Evolutionary conservation across 2,797 vertebrate species (phyloP).

Genomic region (Pseudochirops cupreus): DNA sequence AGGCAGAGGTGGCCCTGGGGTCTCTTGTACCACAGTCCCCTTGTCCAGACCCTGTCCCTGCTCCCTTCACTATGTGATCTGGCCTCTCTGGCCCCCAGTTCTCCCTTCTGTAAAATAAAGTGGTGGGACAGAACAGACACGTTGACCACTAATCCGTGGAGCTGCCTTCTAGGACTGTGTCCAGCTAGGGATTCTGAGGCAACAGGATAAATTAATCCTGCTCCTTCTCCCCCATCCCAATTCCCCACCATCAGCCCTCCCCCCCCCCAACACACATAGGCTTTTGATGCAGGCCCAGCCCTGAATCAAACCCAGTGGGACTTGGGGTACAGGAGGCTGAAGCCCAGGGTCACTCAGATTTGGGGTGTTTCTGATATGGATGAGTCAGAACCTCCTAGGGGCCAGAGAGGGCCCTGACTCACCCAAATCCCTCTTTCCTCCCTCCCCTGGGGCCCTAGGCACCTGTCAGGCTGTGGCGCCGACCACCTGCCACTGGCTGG

Average conservation of each 20-base stretch:
- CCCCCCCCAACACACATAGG: background rate
- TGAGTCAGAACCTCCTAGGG: background rate
- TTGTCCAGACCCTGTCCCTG: background rate
- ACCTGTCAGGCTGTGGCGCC: constrained; percentile 72
- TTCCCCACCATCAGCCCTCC: background rate
- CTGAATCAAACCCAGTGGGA: background rate
- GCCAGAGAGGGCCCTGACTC: background rate
- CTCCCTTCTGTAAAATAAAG: background rate
- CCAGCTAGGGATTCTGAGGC: background rate
- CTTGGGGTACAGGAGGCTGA: background rate
- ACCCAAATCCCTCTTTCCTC: background rate
- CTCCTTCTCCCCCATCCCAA: background rate
- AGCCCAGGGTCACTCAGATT: background rate
- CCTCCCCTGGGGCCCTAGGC: constrained; percentile 42
- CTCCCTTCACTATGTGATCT: background rate
- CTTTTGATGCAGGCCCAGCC: background rate
- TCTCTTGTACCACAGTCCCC: background rate
- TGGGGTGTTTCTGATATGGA: background rate
- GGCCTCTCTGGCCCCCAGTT: background rate
- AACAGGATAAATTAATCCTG: background rate
- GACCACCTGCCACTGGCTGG: constrained; percentile 74
- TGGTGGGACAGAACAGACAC: background rate
- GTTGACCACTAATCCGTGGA: background rate
- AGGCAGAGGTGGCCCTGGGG: background rate
- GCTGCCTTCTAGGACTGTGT: background rate